phyloP scores from a whole-genome alignment of 2,888 invertebrate species.

The Esperia sulphurella region DNA sequence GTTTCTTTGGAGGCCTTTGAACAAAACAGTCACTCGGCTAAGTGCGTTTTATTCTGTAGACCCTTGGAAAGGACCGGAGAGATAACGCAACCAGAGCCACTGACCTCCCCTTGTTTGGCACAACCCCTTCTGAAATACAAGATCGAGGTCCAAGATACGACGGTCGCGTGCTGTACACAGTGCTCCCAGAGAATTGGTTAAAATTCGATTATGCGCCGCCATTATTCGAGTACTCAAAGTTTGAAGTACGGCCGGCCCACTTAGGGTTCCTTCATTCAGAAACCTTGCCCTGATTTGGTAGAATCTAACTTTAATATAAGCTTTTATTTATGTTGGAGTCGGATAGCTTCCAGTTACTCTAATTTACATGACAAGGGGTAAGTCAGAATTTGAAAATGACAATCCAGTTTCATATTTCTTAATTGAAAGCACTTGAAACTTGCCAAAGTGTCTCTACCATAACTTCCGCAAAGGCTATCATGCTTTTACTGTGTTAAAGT shows the following conservation, averaged over 20 bases:
- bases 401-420: not conserved
- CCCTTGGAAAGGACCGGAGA: constrained; percentile 42
- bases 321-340: not conserved
- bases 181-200: constrained; percentile 52
- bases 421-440: not conserved
- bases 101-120: not conserved
- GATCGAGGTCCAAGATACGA: constrained; percentile 19
- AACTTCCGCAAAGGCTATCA: too few relatives aligned
- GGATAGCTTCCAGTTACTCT: not conserved
- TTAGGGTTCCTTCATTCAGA: constrained; percentile 42
- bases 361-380: not conserved
- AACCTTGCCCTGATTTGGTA: constrained; percentile 35
- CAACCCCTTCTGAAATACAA: constrained; percentile 1
- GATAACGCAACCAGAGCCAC: constrained; percentile 18
- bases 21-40: constrained; percentile 48
- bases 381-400: not conserved
- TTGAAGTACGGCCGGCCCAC: constrained; percentile 42
- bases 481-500: too few relatives aligned
- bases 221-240: constrained; percentile 54
- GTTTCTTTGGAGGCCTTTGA: constrained; percentile 47
- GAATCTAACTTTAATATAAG: constrained; percentile 42
- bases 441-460: not conserved
- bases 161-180: constrained; percentile 31
- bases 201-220: constrained; percentile 62
- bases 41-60: constrained; percentile 62